Percentiles rank a stretch among this genome's conserved stretches.
These are phyloP conservation scores for Xiphophorus couchianus DNA, from an alignment of 2,113 vertebrate genomes.

Conservation along the genomic window DNA sequence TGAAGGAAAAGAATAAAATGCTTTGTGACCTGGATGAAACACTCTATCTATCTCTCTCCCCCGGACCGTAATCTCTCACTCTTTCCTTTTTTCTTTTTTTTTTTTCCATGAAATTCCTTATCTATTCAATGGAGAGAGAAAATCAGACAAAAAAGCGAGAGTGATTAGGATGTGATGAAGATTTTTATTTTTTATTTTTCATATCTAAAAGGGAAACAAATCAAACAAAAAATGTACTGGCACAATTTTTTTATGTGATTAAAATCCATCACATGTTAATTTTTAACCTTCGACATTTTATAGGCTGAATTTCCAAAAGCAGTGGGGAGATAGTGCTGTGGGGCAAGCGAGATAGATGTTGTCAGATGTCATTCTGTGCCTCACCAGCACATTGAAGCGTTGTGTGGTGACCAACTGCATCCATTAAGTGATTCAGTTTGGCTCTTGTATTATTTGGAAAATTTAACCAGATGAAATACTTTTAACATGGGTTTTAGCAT, in stretches of 20 bases:
- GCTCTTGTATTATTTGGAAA: slow-evolving; percentile 67
- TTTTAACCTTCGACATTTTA: slow-evolving; percentile 75
- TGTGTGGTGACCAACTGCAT: slow-evolving; percentile 60
- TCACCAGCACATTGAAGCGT: slow-evolving; percentile 64
- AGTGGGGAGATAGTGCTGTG: slow-evolving; percentile 23
- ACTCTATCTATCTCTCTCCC: slow-evolving; percentile 69
- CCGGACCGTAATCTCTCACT: slow-evolving; percentile 53
- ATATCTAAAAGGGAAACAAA: slow-evolving; percentile 33
- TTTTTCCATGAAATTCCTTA: slow-evolving; percentile 40
- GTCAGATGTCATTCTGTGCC: slow-evolving; percentile 69
- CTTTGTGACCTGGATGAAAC: slow-evolving; percentile 79
- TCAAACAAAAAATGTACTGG: slow-evolving; percentile 41
- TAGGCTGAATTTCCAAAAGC: slow-evolving; percentile 52
- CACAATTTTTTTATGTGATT: slow-evolving; percentile 75
- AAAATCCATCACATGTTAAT: slow-evolving; percentile 76
- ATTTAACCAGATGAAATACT: slow-evolving; percentile 65
- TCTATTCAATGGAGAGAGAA: slow-evolving; percentile 34
- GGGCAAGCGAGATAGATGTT: slow-evolving; percentile 57
- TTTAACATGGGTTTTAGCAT: slow-evolving; percentile 65
- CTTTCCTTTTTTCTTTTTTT: slow-evolving; percentile 44
- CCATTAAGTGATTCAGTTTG: slow-evolving; percentile 65
- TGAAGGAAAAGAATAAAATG: slow-evolving; percentile 77
- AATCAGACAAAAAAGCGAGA: slow-evolving; percentile 28
- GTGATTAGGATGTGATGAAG: slow-evolving; percentile 46
- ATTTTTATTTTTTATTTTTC: slow-evolving; percentile 34